Base-by-base conservation (phyloP, 2,113 vertebrate species). In the Taxidea taxus region DNA sequence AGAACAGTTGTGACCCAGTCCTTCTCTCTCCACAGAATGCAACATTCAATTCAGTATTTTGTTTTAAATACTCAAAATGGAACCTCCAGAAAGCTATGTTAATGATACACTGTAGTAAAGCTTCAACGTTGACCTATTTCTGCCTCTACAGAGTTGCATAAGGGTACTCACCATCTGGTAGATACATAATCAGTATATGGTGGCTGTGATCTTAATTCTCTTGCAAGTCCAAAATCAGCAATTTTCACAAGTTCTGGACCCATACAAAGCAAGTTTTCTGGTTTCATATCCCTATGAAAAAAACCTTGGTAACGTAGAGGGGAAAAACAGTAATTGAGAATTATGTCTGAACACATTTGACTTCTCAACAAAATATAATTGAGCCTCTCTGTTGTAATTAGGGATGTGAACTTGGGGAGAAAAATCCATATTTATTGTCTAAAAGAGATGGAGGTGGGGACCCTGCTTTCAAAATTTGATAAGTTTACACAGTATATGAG, bases 221-320 rank as follows among this genome's bases (percentile, higher is more conserved):
- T 99, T 64, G 99, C 99, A 98, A 99, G 98, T 86, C 99, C 99
- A 98, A 99, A 99, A 97, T 99, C 99, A 91, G 99, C 99, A 97
- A 99, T 99, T 99, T 99, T 99, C 66, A 99, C 99, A 97, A 99
- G 99, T 91, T 99, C 99, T 97, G 99, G 99, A 47, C 99, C 99
- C 99, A 99, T 99, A 96, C 99, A 99, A 47, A 99, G 98, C 98
- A 99, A 98, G 84, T 99, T 99, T 98, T 99, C 99, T 64, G 99
- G 99, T 97, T 99, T 99, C 99, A 99, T 99, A 98, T 99, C 99
- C 94, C 99, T 99, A 94, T 99, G 99, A 97, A 99, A 99, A 98
- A 99, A 99, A 25, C 99, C 99, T 96, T 5, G 14, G 75, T 51
- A 85, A 95, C 4, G 60, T 0, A 98, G 60, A 98, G 8, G 96